Evolutionary conservation across 1,140 invertebrate genomes (phyloP), one percentile per base, ranked within the genome.

Genomic region (Hyposmocoma kahamanoa): DNA sequence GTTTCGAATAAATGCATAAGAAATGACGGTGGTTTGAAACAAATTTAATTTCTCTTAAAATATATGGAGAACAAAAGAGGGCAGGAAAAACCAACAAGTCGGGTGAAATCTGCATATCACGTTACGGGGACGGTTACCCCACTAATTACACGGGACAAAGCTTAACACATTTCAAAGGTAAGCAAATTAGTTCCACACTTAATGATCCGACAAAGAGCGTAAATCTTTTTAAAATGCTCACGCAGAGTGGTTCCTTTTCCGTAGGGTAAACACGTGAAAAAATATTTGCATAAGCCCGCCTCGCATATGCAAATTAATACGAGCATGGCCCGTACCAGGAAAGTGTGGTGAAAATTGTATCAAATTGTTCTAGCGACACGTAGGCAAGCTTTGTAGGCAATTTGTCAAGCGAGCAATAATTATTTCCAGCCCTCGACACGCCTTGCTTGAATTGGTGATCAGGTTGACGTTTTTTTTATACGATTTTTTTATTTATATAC

Each of bases 151-250:
- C 74, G 74, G 62, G 67, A 73, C 66, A 72, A 71, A 80, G 74
- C 61, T 69, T 73, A 75, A 79, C 79, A 84, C 81, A 81, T 84
- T 82, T 80, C 77, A 83, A 83, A 83, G 79, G 81, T 83, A 84
- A 83, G 77, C 79, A 83, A 85, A 85, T 85, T 85, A 85, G 77
- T 84, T 80, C 74, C 72, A 66, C 65, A 83, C 70, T 81, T 85
- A 85, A 83, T 85, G 81, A 79, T 78, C 79, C 81, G 74, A 80
- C 79, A 83, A 85, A 80, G 77, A 62, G 81, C 68, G 78, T 83
- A 84, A 84, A 84, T 84, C 81, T 84, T 85, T 83, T 83, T 80
- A 80, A 74, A 82, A 82, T 67, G 72, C 75, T 62, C 68, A 49
- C 72, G 67, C 68, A 47, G 62, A 74, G 66, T 81, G 75, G 72